Conservation (phyloP, 2,888 invertebrate species). For the Boloria selene region DNA sequence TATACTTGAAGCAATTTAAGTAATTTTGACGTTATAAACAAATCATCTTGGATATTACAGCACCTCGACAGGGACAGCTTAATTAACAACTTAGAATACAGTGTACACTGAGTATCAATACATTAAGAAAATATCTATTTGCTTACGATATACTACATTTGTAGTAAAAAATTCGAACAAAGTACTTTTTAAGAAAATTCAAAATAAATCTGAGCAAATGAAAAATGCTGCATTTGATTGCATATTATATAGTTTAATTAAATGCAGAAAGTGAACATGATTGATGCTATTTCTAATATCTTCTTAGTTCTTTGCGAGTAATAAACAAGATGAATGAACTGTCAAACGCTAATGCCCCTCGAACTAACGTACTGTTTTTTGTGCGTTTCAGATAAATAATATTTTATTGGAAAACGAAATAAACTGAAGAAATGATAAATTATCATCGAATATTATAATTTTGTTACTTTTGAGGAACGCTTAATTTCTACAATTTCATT, state of each 20-base stretch:
- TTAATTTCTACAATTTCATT: too few relatives aligned
- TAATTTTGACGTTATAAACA: constrained; percentile 60
- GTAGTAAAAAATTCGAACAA: too few relatives aligned
- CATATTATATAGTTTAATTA: neutral
- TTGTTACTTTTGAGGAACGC: too few relatives aligned
- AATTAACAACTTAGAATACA: constrained; percentile 58
- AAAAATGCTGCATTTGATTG: too few relatives aligned
- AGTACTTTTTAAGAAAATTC: too few relatives aligned
- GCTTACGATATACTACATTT: neutral
- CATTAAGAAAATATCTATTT: too few relatives aligned
- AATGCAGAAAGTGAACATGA: constrained; percentile 25
- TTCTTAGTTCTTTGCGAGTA: constrained; percentile 36
- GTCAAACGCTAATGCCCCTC: constrained; percentile 68
- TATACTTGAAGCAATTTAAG: constrained; percentile 23
- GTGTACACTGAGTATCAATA: too few relatives aligned
- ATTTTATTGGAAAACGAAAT: neutral
- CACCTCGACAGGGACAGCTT: constrained; percentile 64
- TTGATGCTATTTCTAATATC: constrained; percentile 28
- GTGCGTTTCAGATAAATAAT: neutral
- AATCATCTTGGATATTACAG: constrained; percentile 67
- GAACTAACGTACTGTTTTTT: constrained; percentile 44
- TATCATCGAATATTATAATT: too few relatives aligned
- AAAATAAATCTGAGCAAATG: too few relatives aligned
- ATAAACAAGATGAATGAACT: constrained; percentile 78
- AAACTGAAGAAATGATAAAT: neutral